These are phyloP conservation scores for Hypanus sabinus DNA, from an alignment of 2,113 vertebrate species.

Conservation along the genomic window DNA sequence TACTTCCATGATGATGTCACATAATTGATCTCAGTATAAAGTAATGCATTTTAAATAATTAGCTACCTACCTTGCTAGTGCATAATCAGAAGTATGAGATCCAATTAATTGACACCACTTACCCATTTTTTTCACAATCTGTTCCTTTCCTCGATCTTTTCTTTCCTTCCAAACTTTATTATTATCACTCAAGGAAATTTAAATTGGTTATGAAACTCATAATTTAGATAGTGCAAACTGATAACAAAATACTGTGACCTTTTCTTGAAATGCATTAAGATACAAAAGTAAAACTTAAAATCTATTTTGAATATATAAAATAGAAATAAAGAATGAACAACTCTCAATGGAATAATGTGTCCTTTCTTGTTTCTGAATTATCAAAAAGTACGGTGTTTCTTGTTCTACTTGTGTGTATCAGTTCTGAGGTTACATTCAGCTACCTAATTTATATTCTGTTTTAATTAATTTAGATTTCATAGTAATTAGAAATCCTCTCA, in stretches of 20 bases:
- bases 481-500: slow-evolving; percentile 8
- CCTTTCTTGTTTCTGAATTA: not conserved
- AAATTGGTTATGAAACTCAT: not conserved
- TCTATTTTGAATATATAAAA: slow-evolving; percentile 8
- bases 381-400: not conserved
- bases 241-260: not conserved
- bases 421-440: slow-evolving; percentile 7
- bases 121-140: not conserved
- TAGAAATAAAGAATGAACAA: not conserved
- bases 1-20: not conserved
- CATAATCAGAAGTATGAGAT: not conserved
- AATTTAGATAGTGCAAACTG: not conserved
- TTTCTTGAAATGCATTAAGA: not conserved
- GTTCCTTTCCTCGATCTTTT: not conserved
- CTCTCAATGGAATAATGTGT: not conserved
- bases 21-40: not conserved
- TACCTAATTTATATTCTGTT: not conserved
- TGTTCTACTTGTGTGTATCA: not conserved
- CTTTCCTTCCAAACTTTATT: not conserved
- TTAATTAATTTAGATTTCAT: slow-evolving; percentile 12
- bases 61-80: not conserved
- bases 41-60: not conserved
- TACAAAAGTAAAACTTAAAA: not conserved
- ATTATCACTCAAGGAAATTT: not conserved
- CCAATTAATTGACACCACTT: not conserved